Evolutionary conservation across 2,797 vertebrate genomes (phyloP), one percentile per base, ranked within the genome.

Genomic region (Notoglanidium macrostoma): DNA sequence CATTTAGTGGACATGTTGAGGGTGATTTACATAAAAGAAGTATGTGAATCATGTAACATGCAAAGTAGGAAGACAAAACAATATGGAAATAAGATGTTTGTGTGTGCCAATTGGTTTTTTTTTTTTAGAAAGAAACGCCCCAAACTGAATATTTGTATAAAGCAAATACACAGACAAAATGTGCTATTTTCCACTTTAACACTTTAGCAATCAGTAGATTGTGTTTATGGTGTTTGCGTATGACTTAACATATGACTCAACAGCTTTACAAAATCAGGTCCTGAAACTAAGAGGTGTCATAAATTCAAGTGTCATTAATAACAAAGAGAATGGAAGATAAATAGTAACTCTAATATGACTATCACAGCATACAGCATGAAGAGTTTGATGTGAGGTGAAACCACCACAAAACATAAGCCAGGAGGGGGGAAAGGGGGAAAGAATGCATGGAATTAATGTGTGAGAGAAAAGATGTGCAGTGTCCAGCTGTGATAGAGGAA

Each of bases 401-500:
- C 63, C 32, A 49, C 15, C 7, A 49, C 17, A 49, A 68, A 67
- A 49, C 80, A 46, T 46, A 82, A 82, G 26, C 59, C 80, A 82
- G 80, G 46, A 51, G 61, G 23, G 23, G 63, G 63, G 51, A 77
- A 54, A 77, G 77, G 63, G 11, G 70, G 49, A 84, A 44, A 73
- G 70, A 83, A 63, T 80, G 54, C 35, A 40, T 74, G 35, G 82
- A 63, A 78, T 74, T 61, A 83, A 85, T 9, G 12, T 29, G 59
- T 70, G 84, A 83, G 59, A n/a, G 72, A 73, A 61, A 84, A 78
- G 23, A 65, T 57, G 57, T 55, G 61, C 23, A 61, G 81, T 84
- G 86, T 79, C 86, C 77, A 86, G 61, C 85, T 87, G 57, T 80
- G 70, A 73, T 49, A 89, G 63, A 46, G 26, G 63, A 19, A 76